A percentile compares a stretch with the other conserved stretches of the same genome.
Evolutionary conservation across 1,140 invertebrate genomes (phyloP).

Genomic region (Papilio aristodemus): DNA sequence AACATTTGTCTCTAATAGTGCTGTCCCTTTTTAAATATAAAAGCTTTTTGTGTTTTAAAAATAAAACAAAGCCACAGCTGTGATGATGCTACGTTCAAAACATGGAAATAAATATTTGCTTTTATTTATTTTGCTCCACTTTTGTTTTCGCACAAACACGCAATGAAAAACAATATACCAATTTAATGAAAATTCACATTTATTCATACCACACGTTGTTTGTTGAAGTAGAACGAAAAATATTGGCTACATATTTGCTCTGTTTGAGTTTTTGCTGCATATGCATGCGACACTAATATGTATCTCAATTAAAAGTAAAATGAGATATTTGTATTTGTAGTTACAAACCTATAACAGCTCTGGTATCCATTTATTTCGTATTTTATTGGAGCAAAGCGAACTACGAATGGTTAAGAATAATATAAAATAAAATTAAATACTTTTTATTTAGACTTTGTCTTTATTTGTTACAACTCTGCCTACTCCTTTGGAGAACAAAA

Average conservation of each 20-base stretch:
- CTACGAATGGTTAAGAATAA: no score
- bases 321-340: background rate
- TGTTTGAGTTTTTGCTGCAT: background rate
- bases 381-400: no score
- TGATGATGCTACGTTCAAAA: background rate
- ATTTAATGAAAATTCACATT: background rate
- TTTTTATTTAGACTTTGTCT: no score
- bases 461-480: no score
- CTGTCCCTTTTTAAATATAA: background rate
- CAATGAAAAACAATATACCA: background rate
- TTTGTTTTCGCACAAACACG: background rate
- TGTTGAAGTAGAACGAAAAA: background rate
- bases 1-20: background rate
- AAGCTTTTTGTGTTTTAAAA: slow-evolving; percentile 15
- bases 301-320: no score
- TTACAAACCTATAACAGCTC: no score
- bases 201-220: background rate
- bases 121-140: slow-evolving; percentile 10
- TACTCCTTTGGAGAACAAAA: no score
- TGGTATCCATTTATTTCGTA: no score
- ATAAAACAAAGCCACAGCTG: background rate
- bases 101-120: slow-evolving; percentile 7
- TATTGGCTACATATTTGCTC: background rate
- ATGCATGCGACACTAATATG: no score
- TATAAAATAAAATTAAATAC: no score